Evolutionary conservation across 2,888 invertebrate genomes (phyloP).

Genomic region (Chromoteleia sp.): DNA sequence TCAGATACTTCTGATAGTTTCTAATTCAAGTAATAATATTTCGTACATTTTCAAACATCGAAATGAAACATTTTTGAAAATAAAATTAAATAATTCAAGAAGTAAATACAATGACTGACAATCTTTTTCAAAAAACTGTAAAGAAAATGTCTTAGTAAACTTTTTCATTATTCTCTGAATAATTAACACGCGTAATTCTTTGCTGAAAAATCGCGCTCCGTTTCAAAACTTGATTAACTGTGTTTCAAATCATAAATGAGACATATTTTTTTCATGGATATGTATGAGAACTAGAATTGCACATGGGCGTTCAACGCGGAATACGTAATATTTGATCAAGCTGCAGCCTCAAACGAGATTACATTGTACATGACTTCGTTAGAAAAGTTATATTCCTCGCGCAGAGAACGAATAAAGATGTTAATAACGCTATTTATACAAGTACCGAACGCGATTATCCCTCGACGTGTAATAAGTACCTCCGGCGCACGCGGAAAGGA

Average conservation of each 20-base stretch:
- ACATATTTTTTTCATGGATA: constrained; percentile 32
- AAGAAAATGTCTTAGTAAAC: too few relatives aligned
- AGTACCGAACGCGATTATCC: constrained; percentile 64
- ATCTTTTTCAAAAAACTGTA: too few relatives aligned
- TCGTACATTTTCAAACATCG: too few relatives aligned
- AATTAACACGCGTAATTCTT: background rate
- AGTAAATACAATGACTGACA: too few relatives aligned
- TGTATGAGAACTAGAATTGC: constrained; percentile 15
- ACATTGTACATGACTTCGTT: constrained; percentile 64
- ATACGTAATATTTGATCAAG: constrained; percentile 55
- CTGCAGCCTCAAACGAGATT: constrained; percentile 49
- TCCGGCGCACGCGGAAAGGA: constrained; percentile 44
- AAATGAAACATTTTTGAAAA: too few relatives aligned
- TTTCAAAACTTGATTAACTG: constrained; percentile 26
- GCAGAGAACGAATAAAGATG: constrained; percentile 60
- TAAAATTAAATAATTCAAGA: too few relatives aligned
- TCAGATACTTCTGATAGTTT: too few relatives aligned
- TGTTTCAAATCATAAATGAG: constrained; percentile 33
- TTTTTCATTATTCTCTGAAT: background rate
- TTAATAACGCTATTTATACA: constrained; percentile 67
- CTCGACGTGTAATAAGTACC: constrained; percentile 63
- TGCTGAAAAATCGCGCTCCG: background rate
- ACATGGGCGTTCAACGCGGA: constrained; percentile 24
- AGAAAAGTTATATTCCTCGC: constrained; percentile 59
- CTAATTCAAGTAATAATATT: too few relatives aligned